phyloP scores from a whole-genome alignment of 92 coral and sea anemone species.

The Umimayanthus kanabou region DNA sequence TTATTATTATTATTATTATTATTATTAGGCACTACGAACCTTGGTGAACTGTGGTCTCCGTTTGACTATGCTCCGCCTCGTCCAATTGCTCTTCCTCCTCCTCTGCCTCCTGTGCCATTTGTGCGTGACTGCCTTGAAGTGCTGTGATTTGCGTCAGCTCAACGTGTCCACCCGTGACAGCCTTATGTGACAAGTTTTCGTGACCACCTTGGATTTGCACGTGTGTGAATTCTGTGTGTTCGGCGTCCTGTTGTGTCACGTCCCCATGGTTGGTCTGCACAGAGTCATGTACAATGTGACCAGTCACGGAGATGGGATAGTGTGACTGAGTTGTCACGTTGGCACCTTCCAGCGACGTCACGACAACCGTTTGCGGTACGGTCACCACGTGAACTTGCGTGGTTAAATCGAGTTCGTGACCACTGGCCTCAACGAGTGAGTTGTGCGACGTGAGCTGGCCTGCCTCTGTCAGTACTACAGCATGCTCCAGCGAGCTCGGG shows the following conservation, averaged over 20 bases:
- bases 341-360: constrained; percentile 80
- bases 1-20: too few relatives aligned
- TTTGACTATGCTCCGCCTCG: constrained; percentile 24
- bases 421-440: constrained; percentile 67
- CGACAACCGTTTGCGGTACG: constrained; percentile 86
- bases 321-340: constrained; percentile 57
- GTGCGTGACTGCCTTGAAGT: constrained; percentile 38
- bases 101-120: constrained; percentile 51
- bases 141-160: constrained; percentile 51
- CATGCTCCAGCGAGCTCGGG: constrained; percentile 68
- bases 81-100: constrained; percentile 41
- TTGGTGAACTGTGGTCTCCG: constrained; percentile 35
- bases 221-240: constrained; percentile 19
- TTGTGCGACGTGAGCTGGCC: constrained; percentile 56
- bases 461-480: constrained; percentile 71
- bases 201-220: constrained; percentile 38
- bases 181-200: constrained; percentile 32
- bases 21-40: not conserved
- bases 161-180: constrained; percentile 43
- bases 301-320: constrained; percentile 29
- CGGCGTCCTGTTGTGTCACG: constrained; percentile 16
- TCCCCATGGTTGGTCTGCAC: constrained; percentile 20
- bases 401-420: constrained; percentile 76
- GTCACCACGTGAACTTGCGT: constrained; percentile 70
- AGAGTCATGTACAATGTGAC: constrained; percentile 24